A percentile compares a stretch with the other conserved stretches of the same genome.
Conservation (phyloP, 2,888 invertebrate species). For the Athalia circularis region DNA sequence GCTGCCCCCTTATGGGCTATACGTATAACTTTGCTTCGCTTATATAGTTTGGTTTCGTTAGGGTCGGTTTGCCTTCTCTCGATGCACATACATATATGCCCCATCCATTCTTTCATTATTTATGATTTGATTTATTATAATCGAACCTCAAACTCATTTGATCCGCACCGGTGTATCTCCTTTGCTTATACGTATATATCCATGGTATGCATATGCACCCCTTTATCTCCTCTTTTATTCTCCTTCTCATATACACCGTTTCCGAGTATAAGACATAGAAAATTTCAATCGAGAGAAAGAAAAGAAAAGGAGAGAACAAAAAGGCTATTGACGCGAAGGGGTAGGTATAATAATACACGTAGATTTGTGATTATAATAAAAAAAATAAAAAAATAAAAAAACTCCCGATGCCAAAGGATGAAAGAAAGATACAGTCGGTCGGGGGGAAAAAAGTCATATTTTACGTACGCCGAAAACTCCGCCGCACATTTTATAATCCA, state of each 20-base stretch:
- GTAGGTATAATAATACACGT: slow-evolving; percentile 29
- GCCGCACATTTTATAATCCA: slow-evolving; percentile 54
- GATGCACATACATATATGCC: slow-evolving; percentile 45
- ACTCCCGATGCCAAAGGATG: slow-evolving; percentile 36
- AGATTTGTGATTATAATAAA: slow-evolving; percentile 48
- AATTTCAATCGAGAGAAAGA: no score
- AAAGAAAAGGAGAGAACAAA: no score
- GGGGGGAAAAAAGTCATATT: slow-evolving; percentile 54
- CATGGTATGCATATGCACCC: slow-evolving; percentile 45
- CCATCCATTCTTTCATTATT: slow-evolving; percentile 71
- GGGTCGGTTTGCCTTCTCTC: slow-evolving; percentile 53
- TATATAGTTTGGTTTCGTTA: no score
- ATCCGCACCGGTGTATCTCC: slow-evolving; percentile 61
- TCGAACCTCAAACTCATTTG: slow-evolving; percentile 69
- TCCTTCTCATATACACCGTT: not conserved
- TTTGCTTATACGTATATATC: not conserved
- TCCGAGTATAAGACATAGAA: no score
- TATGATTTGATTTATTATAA: slow-evolving; percentile 74
- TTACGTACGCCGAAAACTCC: slow-evolving; percentile 53
- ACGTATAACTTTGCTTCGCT: no score
- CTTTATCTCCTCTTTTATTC: slow-evolving; percentile 46
- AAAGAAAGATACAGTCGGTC: not conserved
- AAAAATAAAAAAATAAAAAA: no score
- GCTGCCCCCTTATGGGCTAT: no score
- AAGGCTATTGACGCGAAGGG: not conserved